phyloP scores from a whole-genome alignment of 2,113 vertebrate species.

The Glaucidium brasilianum region DNA sequence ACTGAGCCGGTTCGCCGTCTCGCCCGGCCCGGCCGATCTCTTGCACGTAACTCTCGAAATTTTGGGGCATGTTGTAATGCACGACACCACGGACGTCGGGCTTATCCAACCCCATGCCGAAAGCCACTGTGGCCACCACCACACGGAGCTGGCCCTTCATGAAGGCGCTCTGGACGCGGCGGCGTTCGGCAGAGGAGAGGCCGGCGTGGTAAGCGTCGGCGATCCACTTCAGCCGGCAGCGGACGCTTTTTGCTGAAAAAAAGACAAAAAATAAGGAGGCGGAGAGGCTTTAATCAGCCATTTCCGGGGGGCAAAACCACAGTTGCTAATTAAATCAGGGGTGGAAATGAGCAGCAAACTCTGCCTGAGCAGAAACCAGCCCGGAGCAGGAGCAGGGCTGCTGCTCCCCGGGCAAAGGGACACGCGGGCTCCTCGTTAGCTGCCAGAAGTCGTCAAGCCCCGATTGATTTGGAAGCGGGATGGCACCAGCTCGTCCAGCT shows the following conservation, averaged over 20 bases:
- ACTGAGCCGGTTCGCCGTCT: background rate
- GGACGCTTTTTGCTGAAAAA: background rate
- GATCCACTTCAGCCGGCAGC: accelerated
- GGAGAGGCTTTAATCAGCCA: background rate
- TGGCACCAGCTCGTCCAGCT: too few relatives aligned
- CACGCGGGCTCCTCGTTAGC: background rate
- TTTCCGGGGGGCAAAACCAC: accelerated
- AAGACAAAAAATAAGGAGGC: too few relatives aligned
- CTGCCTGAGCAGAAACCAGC: too few relatives aligned
- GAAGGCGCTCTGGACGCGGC: background rate
- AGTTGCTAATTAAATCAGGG: background rate
- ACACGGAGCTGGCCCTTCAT: background rate
- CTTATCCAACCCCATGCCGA: background rate
- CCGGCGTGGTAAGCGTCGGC: background rate
- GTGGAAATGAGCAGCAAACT: background rate
- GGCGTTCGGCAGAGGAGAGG: background rate
- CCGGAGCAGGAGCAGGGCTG: background rate
- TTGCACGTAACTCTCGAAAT: background rate
- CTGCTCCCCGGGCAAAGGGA: background rate
- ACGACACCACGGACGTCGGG: background rate
- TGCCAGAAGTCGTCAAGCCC: background rate
- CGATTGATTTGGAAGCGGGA: background rate
- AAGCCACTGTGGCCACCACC: background rate
- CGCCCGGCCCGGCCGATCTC: background rate
- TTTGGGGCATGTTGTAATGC: background rate